Conservation (phyloP, 2,888 invertebrate species). For the Bombylius major region DNA sequence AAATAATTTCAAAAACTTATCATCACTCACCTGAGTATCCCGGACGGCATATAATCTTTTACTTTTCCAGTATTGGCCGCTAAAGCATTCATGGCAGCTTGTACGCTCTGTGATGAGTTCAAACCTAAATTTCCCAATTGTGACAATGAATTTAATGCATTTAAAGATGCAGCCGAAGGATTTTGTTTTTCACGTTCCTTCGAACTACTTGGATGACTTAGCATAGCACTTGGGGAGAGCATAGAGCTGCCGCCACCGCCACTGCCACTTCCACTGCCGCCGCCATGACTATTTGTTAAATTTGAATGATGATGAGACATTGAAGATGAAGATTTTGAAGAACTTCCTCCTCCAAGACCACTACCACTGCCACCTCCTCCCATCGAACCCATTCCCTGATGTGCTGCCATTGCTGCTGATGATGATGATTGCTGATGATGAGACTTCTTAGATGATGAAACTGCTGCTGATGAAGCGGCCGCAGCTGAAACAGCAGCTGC, state of each 20-base stretch:
- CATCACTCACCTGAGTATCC: slow-evolving; percentile 38
- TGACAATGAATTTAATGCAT: slow-evolving; percentile 34
- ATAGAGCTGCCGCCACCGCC: slow-evolving; percentile 14
- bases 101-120: slow-evolving; percentile 36
- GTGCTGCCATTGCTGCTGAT: slow-evolving; percentile 14
- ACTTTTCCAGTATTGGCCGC: slow-evolving; percentile 29
- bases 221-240: slow-evolving; percentile 9
- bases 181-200: slow-evolving; percentile 34
- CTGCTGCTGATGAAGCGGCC: slow-evolving; percentile 12
- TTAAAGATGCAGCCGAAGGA: slow-evolving; percentile 27
- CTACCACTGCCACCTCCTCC: slow-evolving; percentile 13
- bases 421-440: slow-evolving; percentile 16
- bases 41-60: slow-evolving; percentile 38
- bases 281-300: slow-evolving; percentile 18
- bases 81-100: slow-evolving; percentile 37
- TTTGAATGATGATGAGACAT: slow-evolving; percentile 18
- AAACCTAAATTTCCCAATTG: slow-evolving; percentile 34
- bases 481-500: slow-evolving; percentile 32
- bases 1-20: not conserved
- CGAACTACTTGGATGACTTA: slow-evolving; percentile 16
- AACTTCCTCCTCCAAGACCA: slow-evolving; percentile 10
- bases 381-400: slow-evolving; percentile 11
- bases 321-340: slow-evolving; percentile 7
- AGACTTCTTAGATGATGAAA: slow-evolving; percentile 20
- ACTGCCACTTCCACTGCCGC: slow-evolving; percentile 2